A percentile compares a stretch with the other conserved stretches of the same genome.
Evolutionary conservation across 2,888 invertebrate species (phyloP).

Genomic region (Spodoptera exigua): DNA sequence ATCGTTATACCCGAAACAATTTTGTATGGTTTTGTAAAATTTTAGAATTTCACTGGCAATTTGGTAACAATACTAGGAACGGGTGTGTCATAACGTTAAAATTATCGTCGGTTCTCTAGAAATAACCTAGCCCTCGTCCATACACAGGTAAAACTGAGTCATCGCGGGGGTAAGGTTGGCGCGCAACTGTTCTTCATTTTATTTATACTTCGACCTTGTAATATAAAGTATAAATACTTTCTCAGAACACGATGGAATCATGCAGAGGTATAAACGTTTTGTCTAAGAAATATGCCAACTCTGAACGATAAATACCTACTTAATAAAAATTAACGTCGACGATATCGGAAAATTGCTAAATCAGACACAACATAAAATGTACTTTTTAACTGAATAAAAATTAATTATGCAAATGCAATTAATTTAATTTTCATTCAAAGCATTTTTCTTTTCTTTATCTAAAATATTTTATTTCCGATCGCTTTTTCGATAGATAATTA

Average conservation of each 20-base stretch:
- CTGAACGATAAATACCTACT: neutral
- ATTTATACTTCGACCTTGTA: slow-evolving; percentile 63
- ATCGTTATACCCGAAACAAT: slow-evolving; percentile 7
- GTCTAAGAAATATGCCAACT: slow-evolving; percentile 8
- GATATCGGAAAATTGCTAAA: too few species aligned
- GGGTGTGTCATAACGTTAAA: slow-evolving; percentile 69
- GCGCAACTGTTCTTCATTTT: slow-evolving; percentile 55
- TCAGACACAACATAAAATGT: too few species aligned
- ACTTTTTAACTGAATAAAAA: too few species aligned
- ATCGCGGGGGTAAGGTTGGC: slow-evolving; percentile 59
- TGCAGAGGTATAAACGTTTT: slow-evolving; percentile 38
- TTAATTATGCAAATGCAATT: too few species aligned
- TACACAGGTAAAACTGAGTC: slow-evolving; percentile 67
- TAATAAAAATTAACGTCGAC: too few species aligned
- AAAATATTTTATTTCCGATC: neutral
- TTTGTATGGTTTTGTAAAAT: slow-evolving; percentile 27
- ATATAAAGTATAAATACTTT: slow-evolving; percentile 60
- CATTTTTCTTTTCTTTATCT: too few species aligned
- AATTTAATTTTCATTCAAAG: too few species aligned
- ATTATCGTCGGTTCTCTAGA: slow-evolving; percentile 68
- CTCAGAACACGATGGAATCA: slow-evolving; percentile 53
- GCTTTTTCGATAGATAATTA: neutral
- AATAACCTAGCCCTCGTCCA: slow-evolving; percentile 67
- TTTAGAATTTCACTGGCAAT: slow-evolving; percentile 47
- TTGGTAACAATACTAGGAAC: slow-evolving; percentile 59